Evolutionary conservation across 2,797 vertebrate genomes (phyloP).

Genomic region (Rhinichthys osculus): DNA sequence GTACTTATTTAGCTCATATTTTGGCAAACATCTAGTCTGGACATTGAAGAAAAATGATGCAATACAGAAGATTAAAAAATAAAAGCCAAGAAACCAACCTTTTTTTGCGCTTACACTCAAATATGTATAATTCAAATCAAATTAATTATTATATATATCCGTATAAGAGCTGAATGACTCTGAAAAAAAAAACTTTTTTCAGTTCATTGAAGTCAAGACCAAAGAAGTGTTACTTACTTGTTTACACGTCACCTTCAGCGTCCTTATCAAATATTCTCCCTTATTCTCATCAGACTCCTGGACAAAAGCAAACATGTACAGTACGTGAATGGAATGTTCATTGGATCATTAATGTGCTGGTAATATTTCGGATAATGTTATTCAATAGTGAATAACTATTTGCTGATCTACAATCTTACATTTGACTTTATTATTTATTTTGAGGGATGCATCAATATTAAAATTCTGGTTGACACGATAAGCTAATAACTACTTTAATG

Average conservation of each 20-base stretch:
- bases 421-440: neutral
- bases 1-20: neutral
- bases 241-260: constrained; percentile 76
- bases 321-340: neutral
- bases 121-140: neutral
- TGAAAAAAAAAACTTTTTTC: neutral
- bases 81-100: too few species aligned
- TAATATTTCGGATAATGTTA: neutral
- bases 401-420: neutral
- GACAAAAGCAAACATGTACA: constrained; percentile 2
- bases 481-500: neutral
- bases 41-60: neutral
- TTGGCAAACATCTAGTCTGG: neutral
- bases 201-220: neutral
- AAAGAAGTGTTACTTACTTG: constrained; percentile 70
- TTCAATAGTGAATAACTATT: neutral
- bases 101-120: neutral
- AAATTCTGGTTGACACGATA: neutral
- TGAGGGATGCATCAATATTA: neutral
- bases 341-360: neutral
- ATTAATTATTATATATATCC: neutral
- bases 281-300: constrained; percentile 89
- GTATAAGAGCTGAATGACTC: neutral
- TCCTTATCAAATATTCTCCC: constrained; percentile 87
- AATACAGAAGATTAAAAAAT: too few species aligned